Evolutionary conservation across 2,797 vertebrate species (phyloP), one percentile per base, ranked within the genome.

Genomic region (Eleutherodactylus coqui): DNA sequence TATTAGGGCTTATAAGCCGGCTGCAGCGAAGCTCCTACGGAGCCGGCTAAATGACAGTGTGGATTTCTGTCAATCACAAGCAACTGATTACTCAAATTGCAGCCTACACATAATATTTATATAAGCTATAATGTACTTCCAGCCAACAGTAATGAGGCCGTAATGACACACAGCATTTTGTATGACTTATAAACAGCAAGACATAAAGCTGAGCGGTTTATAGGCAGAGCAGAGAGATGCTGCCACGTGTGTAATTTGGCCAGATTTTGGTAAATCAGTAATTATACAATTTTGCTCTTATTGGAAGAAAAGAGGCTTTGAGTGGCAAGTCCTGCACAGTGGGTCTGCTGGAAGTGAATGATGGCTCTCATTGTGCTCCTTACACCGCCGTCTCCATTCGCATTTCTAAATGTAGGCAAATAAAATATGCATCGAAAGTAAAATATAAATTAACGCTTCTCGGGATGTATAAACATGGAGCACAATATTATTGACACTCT

Each of bases 61-160:
- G 51, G 32, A 81, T 86, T 86, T 81, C 77, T 81, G 78, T 81
- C 85, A 81, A 51, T 75, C 85, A 81, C 14, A 6, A 64, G 69
- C 58, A 75, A 80, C 76, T 86, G 78, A 86, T 81, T 86, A 86
- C 78, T 51, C 51, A 86, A 75, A 81, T 86, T 81, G 64, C 85
- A 86, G 76, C 78, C 85, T 81, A 49, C 29, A 49, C 70, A 81
- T 86, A 75, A 81, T 86, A 81, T 81, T 86, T 86, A 86, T 80
- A 81, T 81, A 81, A 75, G 70, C 51, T 81, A 81, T 86, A 81
- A 81, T 81, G 70, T 81, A 81, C 85, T 58, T 81, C 53, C 85
- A 81, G 85, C 85, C 69, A 86, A 75, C 85, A 75, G 43, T 64
- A 86, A 81, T 86, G 78, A 86, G 78, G 43, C 78, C 72, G 58